Evolutionary conservation across 2,888 invertebrate genomes (phyloP), one percentile per base, ranked within the genome.

Genomic region (Plebejus anna): DNA sequence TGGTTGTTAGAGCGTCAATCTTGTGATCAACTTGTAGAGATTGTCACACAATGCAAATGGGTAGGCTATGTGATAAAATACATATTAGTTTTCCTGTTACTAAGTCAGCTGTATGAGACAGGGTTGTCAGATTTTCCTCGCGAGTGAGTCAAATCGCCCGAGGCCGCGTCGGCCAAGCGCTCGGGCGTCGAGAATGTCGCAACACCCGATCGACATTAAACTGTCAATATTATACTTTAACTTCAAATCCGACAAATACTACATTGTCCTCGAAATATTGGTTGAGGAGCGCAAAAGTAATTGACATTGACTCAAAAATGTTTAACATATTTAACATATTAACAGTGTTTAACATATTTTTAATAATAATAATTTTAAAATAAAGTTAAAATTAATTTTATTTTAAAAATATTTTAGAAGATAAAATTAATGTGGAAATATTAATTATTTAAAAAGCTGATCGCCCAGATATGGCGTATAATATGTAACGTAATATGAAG

Each of bases 191-290:
- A 16, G 6, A 6, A 11, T 55, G 73, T 55, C 6, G 22, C n/a
- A 72, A 72, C 22, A 51, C 55, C 28, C 72, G 42, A 47, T 72
- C 42, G 72, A 72, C 47, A 73, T 32, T 7, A 32, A 51, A 36
- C 73, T 22, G 73, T 73, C 73, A 73, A 73, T 55, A 73, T 51
- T 73, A 51, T 55, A 55, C 51, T 73, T 73, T 13, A 28, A 55
- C 73, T 73, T 73, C 16, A 55, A 73, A 51, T 51, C 3, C 4
- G 32, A n/a, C 42, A 36, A 36, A 61, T 28, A 61, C 4, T 59
- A 9, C 1, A 28, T 4, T 61, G 28, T 11, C 61, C 66, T 66
- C 32, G 11, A 36, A 66, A 66, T 66, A 32, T 66, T 66, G 36
- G 9, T 11, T 22, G 28, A 28, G 61, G 61, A 4, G 32, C 5